Base-by-base conservation (phyloP, 2,797 vertebrate genomes). In the Hoplostethus mediterraneus region DNA sequence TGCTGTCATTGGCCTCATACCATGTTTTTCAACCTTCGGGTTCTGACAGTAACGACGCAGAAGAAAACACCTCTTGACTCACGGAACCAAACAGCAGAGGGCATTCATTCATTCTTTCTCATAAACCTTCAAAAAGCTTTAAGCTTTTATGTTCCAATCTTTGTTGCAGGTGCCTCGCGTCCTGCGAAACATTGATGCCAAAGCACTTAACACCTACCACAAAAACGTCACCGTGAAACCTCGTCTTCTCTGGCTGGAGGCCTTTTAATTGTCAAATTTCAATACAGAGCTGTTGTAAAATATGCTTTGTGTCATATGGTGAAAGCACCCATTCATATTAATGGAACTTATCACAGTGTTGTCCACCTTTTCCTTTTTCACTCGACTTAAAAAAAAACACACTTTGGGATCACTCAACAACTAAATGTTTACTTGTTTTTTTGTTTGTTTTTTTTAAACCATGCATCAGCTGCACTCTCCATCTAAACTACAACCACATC, bases 401-500 rank as follows among this genome's bases (percentile, higher is more conserved):
- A 60, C 56, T 40, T 59, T 13, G 9, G 9, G 70, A 52, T 73
- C 69, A 63, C 38, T 63, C 52, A 64, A 51, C 60, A 65, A 71
- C 54, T 66, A 75, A 73, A 64, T 68, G 79, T 81, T 71, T 57
- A 60, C 67, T 73, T 36, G 21, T 21, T 21, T 21, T 21, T 28
- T 28, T 28, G 28, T 28, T 28, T 28, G 2, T 1, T 28, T 28
- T 28, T 28, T 71, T 70, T 78, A 75, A 71, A 87, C 88, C 77
- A 51, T 73, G 72, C 73, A 72, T 53, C 58, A 60, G 67, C 71
- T 69, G 44, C 79, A 76, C 77, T 74, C 60, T 89, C 73, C 75
- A 77, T 81, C 74, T 73, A 68, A 76, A 73, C 73, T 75, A 49
- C 71, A 74, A 84, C 62, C 71, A 80, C 28, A 74, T 87, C 90